Evolutionary conservation across 2,797 vertebrate species (phyloP).

Genomic region (Onychomys torridus): DNA sequence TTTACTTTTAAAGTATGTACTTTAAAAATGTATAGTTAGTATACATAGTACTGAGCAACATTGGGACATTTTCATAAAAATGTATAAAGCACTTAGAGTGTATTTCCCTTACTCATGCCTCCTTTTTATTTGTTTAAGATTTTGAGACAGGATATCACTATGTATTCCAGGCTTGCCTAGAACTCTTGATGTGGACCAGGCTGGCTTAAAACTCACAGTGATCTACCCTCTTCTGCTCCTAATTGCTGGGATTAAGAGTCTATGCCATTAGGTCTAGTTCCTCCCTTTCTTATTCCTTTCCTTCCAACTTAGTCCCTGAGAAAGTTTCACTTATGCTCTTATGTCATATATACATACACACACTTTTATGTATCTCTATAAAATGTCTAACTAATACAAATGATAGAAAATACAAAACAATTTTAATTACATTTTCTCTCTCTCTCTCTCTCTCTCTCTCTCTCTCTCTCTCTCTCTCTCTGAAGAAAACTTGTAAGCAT

Average conservation of each 20-base stretch:
- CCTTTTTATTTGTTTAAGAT: not conserved
- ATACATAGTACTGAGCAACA: not conserved
- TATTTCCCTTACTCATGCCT: not conserved
- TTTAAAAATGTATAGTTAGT: not conserved
- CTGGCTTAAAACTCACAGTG: not conserved
- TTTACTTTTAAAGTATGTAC: not conserved
- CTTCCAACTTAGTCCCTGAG: not conserved
- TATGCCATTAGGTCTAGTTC: not conserved
- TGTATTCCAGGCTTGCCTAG: not conserved
- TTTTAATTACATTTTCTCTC: not conserved
- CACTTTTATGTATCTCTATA: not conserved
- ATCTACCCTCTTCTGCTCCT: not conserved
- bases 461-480: not conserved
- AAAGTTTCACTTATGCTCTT: not conserved
- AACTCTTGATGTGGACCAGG: not conserved
- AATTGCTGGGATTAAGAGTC: not conserved
- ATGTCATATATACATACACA: not conserved
- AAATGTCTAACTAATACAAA: not conserved
- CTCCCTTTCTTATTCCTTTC: not conserved
- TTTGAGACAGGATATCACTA: not conserved
- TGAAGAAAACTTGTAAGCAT: not conserved
- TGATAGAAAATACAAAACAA: not conserved
- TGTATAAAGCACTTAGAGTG: not conserved
- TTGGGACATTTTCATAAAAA: not conserved
- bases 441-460: not conserved